These are phyloP conservation scores for Toxonevra muliebris DNA, from an alignment of 2,888 invertebrate genomes.

Conservation along the genomic window DNA sequence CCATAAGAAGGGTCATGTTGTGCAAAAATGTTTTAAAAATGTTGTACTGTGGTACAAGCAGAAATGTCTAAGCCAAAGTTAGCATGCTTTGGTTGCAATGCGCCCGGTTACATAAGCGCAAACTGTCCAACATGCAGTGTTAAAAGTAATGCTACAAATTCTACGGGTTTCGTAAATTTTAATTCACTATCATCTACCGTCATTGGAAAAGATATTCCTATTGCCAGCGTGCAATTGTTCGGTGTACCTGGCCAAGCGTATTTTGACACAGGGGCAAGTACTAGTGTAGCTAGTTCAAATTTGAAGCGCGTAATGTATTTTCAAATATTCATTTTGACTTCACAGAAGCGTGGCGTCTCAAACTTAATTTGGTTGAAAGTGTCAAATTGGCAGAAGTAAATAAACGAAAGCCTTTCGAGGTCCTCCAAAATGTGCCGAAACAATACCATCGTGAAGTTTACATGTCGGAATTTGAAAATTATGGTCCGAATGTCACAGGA, in stretches of 20 bases:
- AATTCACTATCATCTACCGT: conserved; percentile 9
- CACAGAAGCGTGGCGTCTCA: conserved; percentile 4
- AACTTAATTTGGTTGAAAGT: conserved; percentile 12
- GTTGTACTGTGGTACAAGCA: not conserved
- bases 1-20: not conserved
- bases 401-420: not conserved
- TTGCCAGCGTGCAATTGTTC: conserved; percentile 24
- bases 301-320: conserved; percentile 21
- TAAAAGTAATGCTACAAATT: conserved; percentile 11
- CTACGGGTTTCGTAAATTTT: conserved; percentile 20
- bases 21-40: not conserved
- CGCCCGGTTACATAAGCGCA: conserved; percentile 27
- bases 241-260: conserved; percentile 32
- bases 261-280: conserved; percentile 32
- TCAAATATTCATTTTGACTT: conserved; percentile 17
- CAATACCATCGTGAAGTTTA: not conserved
- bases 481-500: conserved; percentile 16
- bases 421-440: not conserved
- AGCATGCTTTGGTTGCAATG: conserved; percentile 33
- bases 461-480: conserved; percentile 26
- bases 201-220: conserved; percentile 15
- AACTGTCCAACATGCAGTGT: conserved; percentile 32
- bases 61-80: conserved; percentile 25
- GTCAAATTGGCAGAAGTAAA: not conserved
- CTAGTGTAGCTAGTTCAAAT: no score